Evolutionary conservation across 2,797 vertebrate genomes (phyloP).

Genomic region (Artibeus lituratus): DNA sequence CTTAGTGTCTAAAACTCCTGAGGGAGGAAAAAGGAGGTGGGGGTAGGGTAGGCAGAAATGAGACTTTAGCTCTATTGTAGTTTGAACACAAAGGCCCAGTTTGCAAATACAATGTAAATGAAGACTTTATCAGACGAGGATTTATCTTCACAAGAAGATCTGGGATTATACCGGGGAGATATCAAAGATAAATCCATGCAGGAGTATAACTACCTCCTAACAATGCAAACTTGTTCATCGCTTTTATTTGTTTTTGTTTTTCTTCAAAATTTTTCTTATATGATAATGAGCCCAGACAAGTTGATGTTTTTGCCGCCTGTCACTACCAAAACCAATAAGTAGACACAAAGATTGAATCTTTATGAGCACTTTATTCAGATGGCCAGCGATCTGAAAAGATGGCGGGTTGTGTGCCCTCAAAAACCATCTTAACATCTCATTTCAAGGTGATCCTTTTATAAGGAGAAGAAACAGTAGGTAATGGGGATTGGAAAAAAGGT

Average conservation of each 20-base stretch:
- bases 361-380: neutral
- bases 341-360: neutral
- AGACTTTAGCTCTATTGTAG: conserved; percentile 10
- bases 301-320: neutral
- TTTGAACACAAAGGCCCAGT: conserved; percentile 32
- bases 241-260: neutral
- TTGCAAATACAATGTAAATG: conserved; percentile 27
- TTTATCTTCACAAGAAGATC: conserved; percentile 40
- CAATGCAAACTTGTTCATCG: conserved; percentile 9
- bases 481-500: neutral
- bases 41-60: neutral
- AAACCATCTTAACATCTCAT: neutral
- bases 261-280: neutral
- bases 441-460: neutral
- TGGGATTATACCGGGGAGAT: neutral
- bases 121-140: conserved; percentile 38
- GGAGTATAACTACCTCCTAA: neutral
- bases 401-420: neutral
- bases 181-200: neutral
- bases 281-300: neutral
- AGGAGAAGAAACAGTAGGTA: neutral
- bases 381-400: neutral
- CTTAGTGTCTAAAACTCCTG: neutral
- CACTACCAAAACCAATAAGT: neutral
- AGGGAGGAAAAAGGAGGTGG: neutral